These are phyloP conservation scores for Paguma larvata DNA, from an alignment of 2,797 vertebrate species.

Conservation along the genomic window DNA sequence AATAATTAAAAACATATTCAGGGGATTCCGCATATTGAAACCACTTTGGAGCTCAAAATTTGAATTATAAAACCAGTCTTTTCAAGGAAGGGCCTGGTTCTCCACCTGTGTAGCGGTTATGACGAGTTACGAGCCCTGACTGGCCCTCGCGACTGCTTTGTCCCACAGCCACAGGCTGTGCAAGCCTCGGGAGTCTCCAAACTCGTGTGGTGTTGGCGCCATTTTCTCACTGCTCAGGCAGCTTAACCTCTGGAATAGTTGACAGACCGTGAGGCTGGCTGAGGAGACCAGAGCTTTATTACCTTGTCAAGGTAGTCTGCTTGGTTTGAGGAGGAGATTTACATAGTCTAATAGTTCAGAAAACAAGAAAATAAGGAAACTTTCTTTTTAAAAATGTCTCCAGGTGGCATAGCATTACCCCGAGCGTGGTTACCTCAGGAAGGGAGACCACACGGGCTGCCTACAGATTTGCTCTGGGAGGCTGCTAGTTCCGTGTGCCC, in stretches of 20 bases:
- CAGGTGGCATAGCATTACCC: not conserved
- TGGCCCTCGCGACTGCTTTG: not conserved
- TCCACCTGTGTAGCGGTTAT: not conserved
- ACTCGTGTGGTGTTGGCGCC: not conserved
- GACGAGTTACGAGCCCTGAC: not conserved
- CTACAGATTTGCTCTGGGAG: not conserved
- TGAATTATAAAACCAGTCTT: not conserved
- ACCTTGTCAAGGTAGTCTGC: not conserved
- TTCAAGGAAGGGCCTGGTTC: not conserved
- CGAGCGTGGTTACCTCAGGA: not conserved
- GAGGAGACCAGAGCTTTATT: not conserved
- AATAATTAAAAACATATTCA: not conserved
- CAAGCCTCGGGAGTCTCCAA: not conserved
- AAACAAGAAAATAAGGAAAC: not conserved
- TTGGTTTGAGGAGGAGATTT: not conserved
- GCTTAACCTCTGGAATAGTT: not conserved
- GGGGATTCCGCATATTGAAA: not conserved
- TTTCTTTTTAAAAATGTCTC: not conserved
- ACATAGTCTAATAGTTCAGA: not conserved
- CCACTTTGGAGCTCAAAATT: conserved; percentile 13
- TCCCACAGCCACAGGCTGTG: not conserved
- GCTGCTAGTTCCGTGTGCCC: not conserved
- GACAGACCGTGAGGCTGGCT: not conserved
- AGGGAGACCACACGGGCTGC: not conserved
- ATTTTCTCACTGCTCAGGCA: not conserved